These are phyloP conservation scores for Myotis vivesi DNA, from an alignment of 2,797 vertebrate species.

Conservation along the genomic window DNA sequence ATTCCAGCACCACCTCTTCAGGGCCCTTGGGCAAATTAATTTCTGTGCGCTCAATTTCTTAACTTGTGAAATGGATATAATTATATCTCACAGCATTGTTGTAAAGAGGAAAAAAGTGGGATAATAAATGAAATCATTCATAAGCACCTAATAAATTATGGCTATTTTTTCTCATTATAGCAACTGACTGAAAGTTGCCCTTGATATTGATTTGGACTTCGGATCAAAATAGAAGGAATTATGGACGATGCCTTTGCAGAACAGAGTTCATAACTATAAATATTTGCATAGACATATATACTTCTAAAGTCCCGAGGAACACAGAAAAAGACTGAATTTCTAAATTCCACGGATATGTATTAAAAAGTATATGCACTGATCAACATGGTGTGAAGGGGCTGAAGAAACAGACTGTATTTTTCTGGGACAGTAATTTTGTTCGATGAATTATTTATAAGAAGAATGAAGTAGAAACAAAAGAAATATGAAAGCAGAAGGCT, in stretches of 20 bases:
- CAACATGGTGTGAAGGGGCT: slow-evolving; percentile 81
- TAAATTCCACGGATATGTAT: slow-evolving; percentile 69
- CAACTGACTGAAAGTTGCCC: neutral
- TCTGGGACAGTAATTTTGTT: slow-evolving; percentile 83
- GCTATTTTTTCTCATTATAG: neutral
- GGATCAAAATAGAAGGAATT: neutral
- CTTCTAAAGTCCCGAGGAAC: neutral
- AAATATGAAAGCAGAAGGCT: slow-evolving; percentile 72
- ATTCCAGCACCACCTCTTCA: neutral
- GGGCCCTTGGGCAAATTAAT: neutral
- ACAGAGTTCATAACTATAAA: neutral
- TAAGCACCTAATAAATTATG: neutral
- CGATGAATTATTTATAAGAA: slow-evolving; percentile 84
- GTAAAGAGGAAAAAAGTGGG: neutral
- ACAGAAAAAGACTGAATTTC: slow-evolving; percentile 66
- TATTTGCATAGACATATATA: neutral
- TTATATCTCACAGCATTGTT: neutral
- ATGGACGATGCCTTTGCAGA: neutral
- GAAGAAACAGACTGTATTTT: slow-evolving; percentile 82
- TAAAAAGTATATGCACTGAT: slow-evolving; percentile 79
- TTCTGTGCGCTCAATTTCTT: neutral
- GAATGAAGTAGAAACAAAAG: slow-evolving; percentile 71
- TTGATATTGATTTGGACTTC: neutral
- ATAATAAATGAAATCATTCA: neutral
- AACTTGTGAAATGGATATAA: neutral